phyloP scores from a whole-genome alignment of 1,140 invertebrate species.

The Hylaeus anthracinus region DNA sequence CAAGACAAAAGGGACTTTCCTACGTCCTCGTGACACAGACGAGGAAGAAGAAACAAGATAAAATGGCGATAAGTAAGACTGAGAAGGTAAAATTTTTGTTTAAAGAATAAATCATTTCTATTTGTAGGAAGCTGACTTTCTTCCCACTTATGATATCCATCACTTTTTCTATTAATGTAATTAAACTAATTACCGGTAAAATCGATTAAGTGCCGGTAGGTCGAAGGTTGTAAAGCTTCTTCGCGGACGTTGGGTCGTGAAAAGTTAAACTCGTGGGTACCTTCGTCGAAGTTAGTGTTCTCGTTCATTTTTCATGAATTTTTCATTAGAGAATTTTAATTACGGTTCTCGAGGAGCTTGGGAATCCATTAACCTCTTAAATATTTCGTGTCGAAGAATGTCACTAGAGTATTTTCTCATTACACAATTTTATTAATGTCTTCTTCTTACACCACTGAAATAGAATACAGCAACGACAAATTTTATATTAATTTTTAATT shows the following conservation, averaged over 20 bases:
- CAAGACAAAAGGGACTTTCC: background rate
- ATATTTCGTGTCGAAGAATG: background rate
- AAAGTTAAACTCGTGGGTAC: background rate
- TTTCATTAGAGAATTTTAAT: conserved; percentile 1
- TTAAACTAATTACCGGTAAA: conserved; percentile 2
- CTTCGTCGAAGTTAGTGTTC: background rate
- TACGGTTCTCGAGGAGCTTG: background rate
- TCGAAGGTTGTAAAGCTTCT: background rate
- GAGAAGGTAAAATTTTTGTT: background rate
- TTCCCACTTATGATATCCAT: background rate
- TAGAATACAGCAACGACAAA: no score
- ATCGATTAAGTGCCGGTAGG: background rate
- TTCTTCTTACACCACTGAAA: background rate
- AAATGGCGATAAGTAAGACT: background rate
- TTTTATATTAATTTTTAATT: no score
- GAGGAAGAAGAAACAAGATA: background rate
- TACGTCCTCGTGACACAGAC: no score
- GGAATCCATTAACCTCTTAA: background rate
- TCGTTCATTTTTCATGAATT: conserved; percentile 29
- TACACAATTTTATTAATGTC: background rate
- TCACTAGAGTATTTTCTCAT: background rate
- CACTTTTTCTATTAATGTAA: background rate
- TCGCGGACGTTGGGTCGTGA: background rate
- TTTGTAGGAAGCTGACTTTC: background rate
- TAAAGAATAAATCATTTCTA: background rate